These are phyloP conservation scores for Coelinius sp. DNA, from an alignment of 2,888 invertebrate species.

Conservation along the genomic window DNA sequence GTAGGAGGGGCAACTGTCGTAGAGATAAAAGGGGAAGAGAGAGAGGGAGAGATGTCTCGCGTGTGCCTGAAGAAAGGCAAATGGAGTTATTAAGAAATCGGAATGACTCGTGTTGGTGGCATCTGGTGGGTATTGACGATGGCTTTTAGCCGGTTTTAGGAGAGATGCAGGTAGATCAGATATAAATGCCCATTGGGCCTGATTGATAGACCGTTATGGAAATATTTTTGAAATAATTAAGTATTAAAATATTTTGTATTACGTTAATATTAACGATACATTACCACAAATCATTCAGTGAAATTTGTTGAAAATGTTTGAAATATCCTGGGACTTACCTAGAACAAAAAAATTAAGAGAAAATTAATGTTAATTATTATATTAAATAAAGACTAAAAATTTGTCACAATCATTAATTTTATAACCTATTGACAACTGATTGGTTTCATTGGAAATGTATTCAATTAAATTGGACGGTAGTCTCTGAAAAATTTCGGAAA, in stretches of 20 bases:
- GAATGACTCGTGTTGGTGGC: not conserved
- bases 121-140: not conserved
- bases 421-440: too few species aligned
- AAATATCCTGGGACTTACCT: not conserved
- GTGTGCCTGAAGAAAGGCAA: not conserved
- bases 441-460: not conserved
- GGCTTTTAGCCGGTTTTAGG: constrained; percentile 1
- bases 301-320: not conserved
- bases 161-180: not conserved
- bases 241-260: not conserved
- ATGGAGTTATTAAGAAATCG: constrained; percentile 18
- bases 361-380: not conserved
- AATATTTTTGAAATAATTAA: not conserved
- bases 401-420: too few species aligned
- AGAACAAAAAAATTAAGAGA: not conserved
- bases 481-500: not conserved
- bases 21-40: constrained; percentile 24
- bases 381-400: too few species aligned
- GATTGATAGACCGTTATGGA: not conserved
- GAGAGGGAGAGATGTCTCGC: constrained; percentile 24
- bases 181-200: not conserved
- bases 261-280: not conserved
- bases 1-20: constrained; percentile 36
- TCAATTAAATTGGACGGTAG: not conserved
- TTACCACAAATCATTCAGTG: not conserved